Evolutionary conservation across 2,888 invertebrate species (phyloP).

Genomic region (Volucella bombylans): DNA sequence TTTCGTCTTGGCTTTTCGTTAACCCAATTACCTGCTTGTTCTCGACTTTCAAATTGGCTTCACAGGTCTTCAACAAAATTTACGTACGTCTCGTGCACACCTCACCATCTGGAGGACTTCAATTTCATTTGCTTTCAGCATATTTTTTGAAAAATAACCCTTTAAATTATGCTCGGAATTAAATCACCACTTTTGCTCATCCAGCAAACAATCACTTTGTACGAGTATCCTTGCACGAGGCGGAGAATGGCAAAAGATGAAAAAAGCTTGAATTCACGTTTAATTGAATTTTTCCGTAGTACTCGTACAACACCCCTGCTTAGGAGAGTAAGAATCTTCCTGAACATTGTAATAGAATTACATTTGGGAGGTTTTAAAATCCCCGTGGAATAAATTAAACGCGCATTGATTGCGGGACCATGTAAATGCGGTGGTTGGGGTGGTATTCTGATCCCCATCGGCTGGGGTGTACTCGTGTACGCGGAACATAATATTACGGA

Average conservation of each 20-base stretch:
- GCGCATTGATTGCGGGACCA: slow-evolving; percentile 13
- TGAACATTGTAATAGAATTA: slow-evolving; percentile 37
- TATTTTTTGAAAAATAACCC: slow-evolving; percentile 13
- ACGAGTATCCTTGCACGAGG: neutral
- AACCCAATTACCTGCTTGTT: too few relatives aligned
- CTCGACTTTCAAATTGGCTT: slow-evolving; percentile 12
- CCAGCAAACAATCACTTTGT: slow-evolving; percentile 9
- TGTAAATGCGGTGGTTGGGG: too few relatives aligned
- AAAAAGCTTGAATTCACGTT: slow-evolving; percentile 31
- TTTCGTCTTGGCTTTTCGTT: too few relatives aligned
- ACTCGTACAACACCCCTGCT: neutral
- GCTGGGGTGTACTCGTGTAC: too few relatives aligned
- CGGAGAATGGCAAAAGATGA: slow-evolving; percentile 15
- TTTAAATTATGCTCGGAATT: slow-evolving; percentile 11
- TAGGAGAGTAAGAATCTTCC: neutral
- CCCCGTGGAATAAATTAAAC: slow-evolving; percentile 18
- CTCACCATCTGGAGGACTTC: neutral
- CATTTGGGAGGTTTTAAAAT: slow-evolving; percentile 24
- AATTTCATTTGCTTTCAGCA: neutral
- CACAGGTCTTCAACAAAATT: slow-evolving; percentile 15
- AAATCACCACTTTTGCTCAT: slow-evolving; percentile 8
- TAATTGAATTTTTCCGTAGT: slow-evolving; percentile 31
- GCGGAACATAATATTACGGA: neutral
- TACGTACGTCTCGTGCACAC: neutral
- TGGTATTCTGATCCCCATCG: too few relatives aligned